phyloP scores from a whole-genome alignment of 2,113 vertebrate species.

The Sinocyclocheilus rhinocerous region DNA sequence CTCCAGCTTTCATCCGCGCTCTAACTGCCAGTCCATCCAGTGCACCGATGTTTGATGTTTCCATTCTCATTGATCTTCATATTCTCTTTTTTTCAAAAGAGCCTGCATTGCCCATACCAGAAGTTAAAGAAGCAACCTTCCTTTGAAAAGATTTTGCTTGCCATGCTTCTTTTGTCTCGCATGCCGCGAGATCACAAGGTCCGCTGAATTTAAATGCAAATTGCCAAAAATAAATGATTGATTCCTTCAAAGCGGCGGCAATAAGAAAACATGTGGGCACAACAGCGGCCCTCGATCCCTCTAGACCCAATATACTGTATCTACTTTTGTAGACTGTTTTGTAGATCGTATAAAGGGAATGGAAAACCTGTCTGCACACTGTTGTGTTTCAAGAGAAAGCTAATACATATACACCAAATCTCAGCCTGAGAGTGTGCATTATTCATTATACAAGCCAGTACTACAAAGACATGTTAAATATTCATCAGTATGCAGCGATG shows the following conservation, averaged over 20 bases:
- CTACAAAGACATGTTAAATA: background rate
- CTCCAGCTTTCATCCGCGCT: background rate
- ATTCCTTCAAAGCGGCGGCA: constrained; percentile 25
- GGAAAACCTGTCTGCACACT: background rate
- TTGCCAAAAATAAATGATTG: constrained; percentile 40
- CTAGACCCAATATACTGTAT: background rate
- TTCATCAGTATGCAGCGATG: background rate
- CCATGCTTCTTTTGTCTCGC: constrained; percentile 17
- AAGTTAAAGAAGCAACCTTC: constrained; percentile 29
- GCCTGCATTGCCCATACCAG: background rate
- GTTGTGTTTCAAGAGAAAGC: background rate
- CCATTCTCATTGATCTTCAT: constrained; percentile 29
- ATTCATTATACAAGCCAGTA: background rate
- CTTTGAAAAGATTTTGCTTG: constrained; percentile 35
- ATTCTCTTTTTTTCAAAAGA: constrained; percentile 16
- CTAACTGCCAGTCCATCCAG: background rate
- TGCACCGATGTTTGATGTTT: constrained; percentile 4
- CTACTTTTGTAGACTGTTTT: background rate
- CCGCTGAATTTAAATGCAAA: constrained; percentile 47
- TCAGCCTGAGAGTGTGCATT: background rate
- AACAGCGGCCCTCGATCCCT: background rate
- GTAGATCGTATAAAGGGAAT: background rate
- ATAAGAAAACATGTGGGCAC: constrained; percentile 29
- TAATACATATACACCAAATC: background rate
- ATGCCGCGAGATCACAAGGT: constrained; percentile 23